Percentiles rank a stretch among this genome's conserved stretches.
Evolutionary conservation across 1,140 invertebrate species (phyloP).

Genomic region (Nylanderia fulva): DNA sequence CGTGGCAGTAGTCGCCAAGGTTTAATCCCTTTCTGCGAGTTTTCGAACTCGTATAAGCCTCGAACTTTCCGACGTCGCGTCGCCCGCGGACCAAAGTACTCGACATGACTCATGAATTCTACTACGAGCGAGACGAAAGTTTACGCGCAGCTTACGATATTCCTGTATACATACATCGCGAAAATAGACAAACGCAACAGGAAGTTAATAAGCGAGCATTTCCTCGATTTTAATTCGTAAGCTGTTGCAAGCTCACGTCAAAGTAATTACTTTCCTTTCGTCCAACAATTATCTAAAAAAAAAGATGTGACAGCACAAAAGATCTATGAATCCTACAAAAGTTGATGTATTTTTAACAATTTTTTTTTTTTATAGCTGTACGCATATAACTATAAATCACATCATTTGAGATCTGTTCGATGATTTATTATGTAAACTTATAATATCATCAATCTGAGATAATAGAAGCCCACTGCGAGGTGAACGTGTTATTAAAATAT

Average conservation of each 20-base stretch:
- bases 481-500: conserved; percentile 58
- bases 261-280: conserved; percentile 1
- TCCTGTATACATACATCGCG: conserved; percentile 24
- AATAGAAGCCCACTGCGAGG: background rate
- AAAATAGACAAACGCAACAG: conserved; percentile 37
- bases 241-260: background rate
- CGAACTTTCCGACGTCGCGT: conserved; percentile 57
- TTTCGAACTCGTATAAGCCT: conserved; percentile 70
- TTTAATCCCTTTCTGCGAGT: conserved; percentile 71
- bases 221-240: conserved; percentile 51
- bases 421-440: conserved; percentile 29
- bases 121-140: conserved; percentile 42
- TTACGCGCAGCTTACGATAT: conserved; percentile 51
- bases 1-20: conserved; percentile 50
- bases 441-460: conserved; percentile 54
- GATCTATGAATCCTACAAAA: background rate
- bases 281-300: background rate
- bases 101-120: conserved; percentile 65
- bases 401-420: background rate
- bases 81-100: conserved; percentile 61
- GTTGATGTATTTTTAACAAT: too few relatives aligned
- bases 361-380: too few relatives aligned
- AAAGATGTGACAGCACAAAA: background rate
- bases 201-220: conserved; percentile 8
- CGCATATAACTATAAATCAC: conserved; percentile 1